Evolutionary conservation across 2,113 vertebrate species (phyloP), one percentile per base, ranked within the genome.

Genomic region (Lathamus discolor): DNA sequence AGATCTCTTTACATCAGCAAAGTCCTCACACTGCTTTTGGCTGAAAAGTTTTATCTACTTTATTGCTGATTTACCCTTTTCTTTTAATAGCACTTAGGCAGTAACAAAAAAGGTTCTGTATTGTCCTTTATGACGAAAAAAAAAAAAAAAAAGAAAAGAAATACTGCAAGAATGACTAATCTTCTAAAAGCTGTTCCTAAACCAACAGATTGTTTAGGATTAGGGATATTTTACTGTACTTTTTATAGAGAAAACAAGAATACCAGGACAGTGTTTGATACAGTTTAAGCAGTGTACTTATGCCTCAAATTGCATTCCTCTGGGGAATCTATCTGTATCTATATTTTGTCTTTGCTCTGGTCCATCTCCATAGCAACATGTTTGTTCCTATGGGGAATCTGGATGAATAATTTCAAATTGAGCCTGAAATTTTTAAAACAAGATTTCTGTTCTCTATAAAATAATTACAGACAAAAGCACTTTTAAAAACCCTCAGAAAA

Each of bases 331-430:
- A 83, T 93, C 79, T 94, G 72, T 70, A 83, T 94, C 90, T 98
- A 91, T 92, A 96, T 94, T 97, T 96, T 97, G 76, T 76, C 75
- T 94, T 91, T 88, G 52, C 69, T 59, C 77, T 90, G n/a, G 48
- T 92, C 73, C 84, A 97, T 98, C 97, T 94, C 97, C 96, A 97
- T 97, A 95, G 97, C 93, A 97, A 98, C 94, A 37, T 81, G 31
- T 90, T 97, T 97, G 94, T 95, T 98, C 78, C 94, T 95, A 93
- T 75, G 73, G 93, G 97, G 94, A 96, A 96, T 81, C 73, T 79
- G 93, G 79, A 79, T 70, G 92, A 96, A 95, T 74, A 95, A 91
- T 78, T 96, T 94, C 79, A 88, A 96, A 84, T 22, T 96, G 84
- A 98, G 81, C 79, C 92, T 93, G 88, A 96, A 95, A 94, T 87